A percentile compares a stretch with the other conserved stretches of the same genome.
Conservation (phyloP, 2,888 invertebrate species). For the Lycaena phlaeas region DNA sequence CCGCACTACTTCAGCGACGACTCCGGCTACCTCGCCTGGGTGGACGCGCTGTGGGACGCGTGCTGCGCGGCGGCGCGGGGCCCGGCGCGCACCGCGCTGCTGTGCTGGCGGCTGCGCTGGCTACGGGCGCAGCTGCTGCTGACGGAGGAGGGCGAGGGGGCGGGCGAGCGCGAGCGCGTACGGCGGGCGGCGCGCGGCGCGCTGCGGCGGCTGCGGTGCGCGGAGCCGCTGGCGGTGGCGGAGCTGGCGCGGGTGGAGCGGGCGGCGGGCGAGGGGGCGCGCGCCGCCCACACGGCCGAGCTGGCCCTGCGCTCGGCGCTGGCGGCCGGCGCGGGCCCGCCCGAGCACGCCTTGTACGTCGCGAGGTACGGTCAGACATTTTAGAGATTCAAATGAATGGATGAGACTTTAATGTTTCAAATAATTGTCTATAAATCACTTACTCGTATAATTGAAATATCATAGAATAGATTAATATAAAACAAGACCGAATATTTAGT, state of each 20-base stretch:
- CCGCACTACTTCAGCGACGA: conserved; percentile 45
- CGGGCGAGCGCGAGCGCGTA: conserved; percentile 17
- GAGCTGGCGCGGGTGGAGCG: conserved; percentile 40
- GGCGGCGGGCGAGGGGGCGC: conserved; percentile 17
- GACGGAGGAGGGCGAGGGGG: conserved; percentile 20
- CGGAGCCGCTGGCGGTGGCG: conserved; percentile 31
- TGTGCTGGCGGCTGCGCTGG: conserved; percentile 54
- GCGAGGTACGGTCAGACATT: background rate
- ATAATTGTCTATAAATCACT: too few species aligned
- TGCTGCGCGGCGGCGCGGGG: conserved; percentile 26
- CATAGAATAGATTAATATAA: too few species aligned
- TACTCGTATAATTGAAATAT: too few species aligned
- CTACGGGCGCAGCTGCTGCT: conserved; percentile 36
- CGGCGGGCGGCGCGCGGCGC: conserved; percentile 17
- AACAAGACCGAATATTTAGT: too few species aligned
- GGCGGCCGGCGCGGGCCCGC: background rate
- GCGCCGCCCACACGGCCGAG: background rate
- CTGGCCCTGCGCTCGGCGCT: background rate
- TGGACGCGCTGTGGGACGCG: conserved; percentile 24
- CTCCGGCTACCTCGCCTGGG: conserved; percentile 31
- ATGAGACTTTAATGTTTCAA: too few species aligned
- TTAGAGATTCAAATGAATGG: too few species aligned
- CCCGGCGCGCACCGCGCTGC: conserved; percentile 31
- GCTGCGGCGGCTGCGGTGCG: conserved; percentile 22
- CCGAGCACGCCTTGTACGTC: background rate